Percentiles rank a stretch among this genome's conserved stretches.
Conservation (phyloP, 1,140 invertebrate genomes). For the Atta cephalotes region DNA sequence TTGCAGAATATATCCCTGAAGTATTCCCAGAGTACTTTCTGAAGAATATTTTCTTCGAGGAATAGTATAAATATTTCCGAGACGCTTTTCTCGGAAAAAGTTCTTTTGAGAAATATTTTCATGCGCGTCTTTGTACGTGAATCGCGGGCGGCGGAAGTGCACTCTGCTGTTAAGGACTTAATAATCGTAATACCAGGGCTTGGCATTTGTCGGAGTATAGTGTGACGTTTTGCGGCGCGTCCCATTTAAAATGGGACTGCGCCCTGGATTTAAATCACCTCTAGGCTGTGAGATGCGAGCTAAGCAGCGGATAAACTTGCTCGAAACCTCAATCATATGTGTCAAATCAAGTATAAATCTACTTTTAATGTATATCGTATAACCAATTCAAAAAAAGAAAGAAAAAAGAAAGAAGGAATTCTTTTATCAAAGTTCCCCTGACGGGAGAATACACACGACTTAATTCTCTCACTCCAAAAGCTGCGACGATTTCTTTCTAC, state of each 20-base stretch:
- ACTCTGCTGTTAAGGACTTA: slow-evolving; percentile 17
- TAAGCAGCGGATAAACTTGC: slow-evolving; percentile 83
- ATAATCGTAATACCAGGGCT: slow-evolving; percentile 63
- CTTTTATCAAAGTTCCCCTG: slow-evolving; percentile 51
- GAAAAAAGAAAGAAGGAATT: not conserved
- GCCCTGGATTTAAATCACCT: slow-evolving; percentile 80
- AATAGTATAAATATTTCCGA: not conserved
- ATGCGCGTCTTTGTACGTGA: slow-evolving; percentile 16
- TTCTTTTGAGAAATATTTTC: not conserved
- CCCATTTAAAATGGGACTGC: slow-evolving; percentile 68
- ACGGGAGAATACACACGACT: slow-evolving; percentile 49
- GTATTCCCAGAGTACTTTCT: not conserved
- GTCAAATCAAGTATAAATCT: slow-evolving; percentile 83
- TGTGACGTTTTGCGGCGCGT: slow-evolving; percentile 40
- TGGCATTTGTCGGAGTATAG: slow-evolving; percentile 65
- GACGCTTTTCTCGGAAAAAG: not conserved
- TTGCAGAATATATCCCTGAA: not conserved
- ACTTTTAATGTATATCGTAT: slow-evolving; percentile 80
- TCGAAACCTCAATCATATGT: slow-evolving; percentile 85
- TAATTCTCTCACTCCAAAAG: slow-evolving; percentile 40
- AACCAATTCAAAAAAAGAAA: slow-evolving; percentile 33
- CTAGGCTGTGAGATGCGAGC: slow-evolving; percentile 85
- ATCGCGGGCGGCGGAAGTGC: slow-evolving; percentile 14
- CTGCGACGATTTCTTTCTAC: slow-evolving; percentile 40
- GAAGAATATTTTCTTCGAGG: not conserved